These are phyloP conservation scores for Tichodroma muraria DNA, from an alignment of 2,113 vertebrate genomes.

Conservation along the genomic window DNA sequence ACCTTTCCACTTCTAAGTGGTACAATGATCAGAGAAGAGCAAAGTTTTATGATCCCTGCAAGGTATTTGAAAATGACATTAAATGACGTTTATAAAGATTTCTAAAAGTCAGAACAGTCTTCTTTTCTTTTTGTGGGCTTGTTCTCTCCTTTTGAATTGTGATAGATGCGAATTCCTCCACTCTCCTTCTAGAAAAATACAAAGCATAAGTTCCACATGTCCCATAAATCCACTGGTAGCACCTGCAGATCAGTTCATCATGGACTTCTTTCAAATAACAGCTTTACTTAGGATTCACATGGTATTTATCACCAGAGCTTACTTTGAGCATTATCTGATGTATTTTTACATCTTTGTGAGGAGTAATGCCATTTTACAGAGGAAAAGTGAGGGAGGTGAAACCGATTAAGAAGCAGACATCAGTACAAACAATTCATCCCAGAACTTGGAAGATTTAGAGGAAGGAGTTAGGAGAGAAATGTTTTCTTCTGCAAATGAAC, in stretches of 20 bases:
- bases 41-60: constrained; percentile 61
- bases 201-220: background rate
- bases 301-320: background rate
- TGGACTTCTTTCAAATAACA: background rate
- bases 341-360: background rate
- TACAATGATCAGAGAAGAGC: constrained; percentile 47
- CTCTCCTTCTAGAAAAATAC: background rate
- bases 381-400: background rate
- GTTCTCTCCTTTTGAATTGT: constrained; percentile 28
- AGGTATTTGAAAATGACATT: constrained; percentile 59
- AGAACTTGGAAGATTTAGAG: background rate
- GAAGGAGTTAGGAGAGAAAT: background rate
- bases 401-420: background rate
- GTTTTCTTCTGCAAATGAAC: background rate
- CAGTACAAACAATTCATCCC: background rate
- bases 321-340: background rate
- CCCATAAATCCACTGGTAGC: background rate
- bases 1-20: constrained; percentile 13
- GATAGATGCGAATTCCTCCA: background rate
- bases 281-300: background rate
- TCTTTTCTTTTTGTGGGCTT: constrained; percentile 10
- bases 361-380: background rate
- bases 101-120: constrained; percentile 49
- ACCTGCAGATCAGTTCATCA: background rate
- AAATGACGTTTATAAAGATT: constrained; percentile 42